A percentile compares a stretch with the other conserved stretches of the same genome.
These are phyloP conservation scores for Lepilemur ruficaudatus DNA, from an alignment of 2,797 vertebrate genomes.

Conservation along the genomic window DNA sequence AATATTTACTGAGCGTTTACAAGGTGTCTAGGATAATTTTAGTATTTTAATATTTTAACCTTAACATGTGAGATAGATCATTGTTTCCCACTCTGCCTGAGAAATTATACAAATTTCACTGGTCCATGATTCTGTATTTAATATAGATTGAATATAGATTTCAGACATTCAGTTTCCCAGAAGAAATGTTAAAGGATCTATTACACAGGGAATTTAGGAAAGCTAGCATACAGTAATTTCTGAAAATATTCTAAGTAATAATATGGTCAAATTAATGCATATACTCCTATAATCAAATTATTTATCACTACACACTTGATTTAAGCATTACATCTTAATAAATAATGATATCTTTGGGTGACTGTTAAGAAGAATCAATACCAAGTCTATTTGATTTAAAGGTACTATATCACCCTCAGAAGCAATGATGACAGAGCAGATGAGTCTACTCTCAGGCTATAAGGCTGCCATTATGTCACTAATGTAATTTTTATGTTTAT, in stretches of 20 bases:
- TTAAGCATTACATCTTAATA: background rate
- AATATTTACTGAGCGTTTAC: background rate
- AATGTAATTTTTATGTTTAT: background rate
- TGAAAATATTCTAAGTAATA: background rate
- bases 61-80: background rate
- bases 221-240: background rate
- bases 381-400: background rate
- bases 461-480: background rate
- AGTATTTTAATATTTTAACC: background rate
- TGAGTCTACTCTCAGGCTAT: background rate
- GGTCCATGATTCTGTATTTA: background rate
- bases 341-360: background rate
- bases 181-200: background rate
- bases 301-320: background rate
- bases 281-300: background rate
- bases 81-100: background rate
- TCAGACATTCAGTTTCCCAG: background rate
- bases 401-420: background rate
- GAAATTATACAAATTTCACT: background rate
- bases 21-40: background rate
- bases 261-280: background rate
- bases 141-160: background rate
- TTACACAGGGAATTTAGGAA: background rate
- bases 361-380: background rate
- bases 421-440: background rate